Base-by-base conservation (phyloP, 1,140 invertebrate species). In the Drosophila ambigua region DNA sequence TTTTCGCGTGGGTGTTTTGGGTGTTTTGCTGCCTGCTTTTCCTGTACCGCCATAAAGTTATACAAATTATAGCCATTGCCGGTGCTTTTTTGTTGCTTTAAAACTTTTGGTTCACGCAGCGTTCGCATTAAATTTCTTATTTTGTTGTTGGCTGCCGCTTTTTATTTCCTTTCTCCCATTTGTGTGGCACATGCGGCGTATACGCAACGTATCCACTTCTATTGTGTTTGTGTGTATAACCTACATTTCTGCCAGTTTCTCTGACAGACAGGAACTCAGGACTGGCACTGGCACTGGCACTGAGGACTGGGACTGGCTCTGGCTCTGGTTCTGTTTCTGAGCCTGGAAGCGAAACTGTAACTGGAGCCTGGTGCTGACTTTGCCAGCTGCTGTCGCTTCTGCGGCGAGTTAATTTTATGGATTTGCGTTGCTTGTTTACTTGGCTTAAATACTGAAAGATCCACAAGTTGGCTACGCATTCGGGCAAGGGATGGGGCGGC, bases 361-460 rank as follows among this genome's bases (percentile, higher is more conserved):
- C 45, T 26, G 49, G 26, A 54, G 35, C 41, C 41, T 67, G 66
- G 11, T 13, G 35, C 24, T 64, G 69, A 45, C 69, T 54, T 55
- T 52, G 51, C 52, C 64, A 61, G 58, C 71, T 41, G 67, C 58
- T 57, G 41, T 28, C 24, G 44, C 39, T 52, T 48, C 49, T 50
- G 20, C 15, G 23, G 35, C 39, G 45, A 53, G 64, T 64, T 64
- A 60, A 74, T 80, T 81, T 81, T 64, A 77, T 71, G 73, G 57
- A 61, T 69, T 79, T 82, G 68, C 51, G 64, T n/a, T 26, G 45
- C 28, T 79, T 79, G 78, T 79, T 79, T 76, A 62, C 65, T 66
- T 50, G 45, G 51, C 60, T 78, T 85, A 75, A 85, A 75, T 78
- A 64, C 80, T 68, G 55, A 62, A 66, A 50, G 57, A 75, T 76